Conservation (phyloP, 1,140 invertebrate genomes). For the Scaptomyza hsui region DNA sequence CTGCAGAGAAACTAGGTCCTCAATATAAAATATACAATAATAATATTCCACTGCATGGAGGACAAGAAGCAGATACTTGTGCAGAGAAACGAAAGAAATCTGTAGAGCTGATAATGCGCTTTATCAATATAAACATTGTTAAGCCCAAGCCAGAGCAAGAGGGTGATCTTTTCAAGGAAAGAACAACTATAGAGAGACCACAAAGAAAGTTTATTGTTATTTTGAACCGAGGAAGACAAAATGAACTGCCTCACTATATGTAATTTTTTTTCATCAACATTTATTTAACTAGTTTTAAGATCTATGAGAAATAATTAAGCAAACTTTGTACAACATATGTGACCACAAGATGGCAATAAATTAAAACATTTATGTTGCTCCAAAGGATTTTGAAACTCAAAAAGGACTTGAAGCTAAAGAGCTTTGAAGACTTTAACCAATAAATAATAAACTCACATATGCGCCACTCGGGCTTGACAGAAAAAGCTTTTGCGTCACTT, state of each 20-base stretch:
- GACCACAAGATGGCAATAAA: slow-evolving; percentile 58
- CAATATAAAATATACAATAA: slow-evolving; percentile 35
- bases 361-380: slow-evolving; percentile 49
- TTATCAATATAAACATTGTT: slow-evolving; percentile 39
- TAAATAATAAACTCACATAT: slow-evolving; percentile 68
- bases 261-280: not conserved
- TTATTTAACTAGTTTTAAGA: slow-evolving; percentile 37
- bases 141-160: not conserved
- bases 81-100: slow-evolving; percentile 3
- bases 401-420: slow-evolving; percentile 20
- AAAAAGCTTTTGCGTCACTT: slow-evolving; percentile 53
- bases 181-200: not conserved
- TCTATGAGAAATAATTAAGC: slow-evolving; percentile 57
- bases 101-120: slow-evolving; percentile 38
- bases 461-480: slow-evolving; percentile 23
- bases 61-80: not conserved
- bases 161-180: too few relatives aligned
- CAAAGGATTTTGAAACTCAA: slow-evolving; percentile 51
- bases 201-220: slow-evolving; percentile 19
- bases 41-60: not conserved
- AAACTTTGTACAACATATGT: slow-evolving; percentile 57
- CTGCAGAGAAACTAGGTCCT: slow-evolving; percentile 20
- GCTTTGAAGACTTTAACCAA: slow-evolving; percentile 50
- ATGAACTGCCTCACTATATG: not conserved
- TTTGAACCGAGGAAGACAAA: not conserved